A percentile compares a stretch with the other conserved stretches of the same genome.
Evolutionary conservation across 2,888 invertebrate species (phyloP).

Genomic region (Melanchra persicariae): DNA sequence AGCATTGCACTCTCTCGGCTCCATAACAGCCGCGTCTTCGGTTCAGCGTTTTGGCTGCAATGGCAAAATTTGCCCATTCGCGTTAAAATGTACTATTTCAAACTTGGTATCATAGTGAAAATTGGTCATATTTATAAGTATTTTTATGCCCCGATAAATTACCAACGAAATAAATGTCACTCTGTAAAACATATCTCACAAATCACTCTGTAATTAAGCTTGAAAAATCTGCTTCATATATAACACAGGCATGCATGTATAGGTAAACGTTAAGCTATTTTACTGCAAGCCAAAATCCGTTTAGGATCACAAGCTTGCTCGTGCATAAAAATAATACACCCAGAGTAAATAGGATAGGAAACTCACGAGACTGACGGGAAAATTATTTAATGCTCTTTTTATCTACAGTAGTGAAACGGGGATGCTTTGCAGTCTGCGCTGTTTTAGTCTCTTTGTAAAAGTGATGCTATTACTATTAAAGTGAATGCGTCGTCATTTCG

Average conservation of each 20-base stretch:
- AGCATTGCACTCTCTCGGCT: too few species aligned
- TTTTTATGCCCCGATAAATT: too few species aligned
- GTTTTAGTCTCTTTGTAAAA: constrained; percentile 8
- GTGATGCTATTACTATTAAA: background rate
- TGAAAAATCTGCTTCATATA: background rate
- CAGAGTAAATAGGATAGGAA: background rate
- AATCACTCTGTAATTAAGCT: background rate
- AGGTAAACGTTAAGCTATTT: background rate
- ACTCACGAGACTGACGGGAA: background rate
- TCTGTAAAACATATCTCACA: too few species aligned
- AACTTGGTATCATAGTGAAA: too few species aligned
- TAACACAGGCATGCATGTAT: background rate
- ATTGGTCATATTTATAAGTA: too few species aligned
- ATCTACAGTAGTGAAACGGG: constrained; percentile 10
- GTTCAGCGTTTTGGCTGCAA: too few species aligned
- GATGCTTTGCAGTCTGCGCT: background rate
- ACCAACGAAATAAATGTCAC: too few species aligned
- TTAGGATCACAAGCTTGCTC: constrained; percentile 1
- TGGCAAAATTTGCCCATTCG: too few species aligned
- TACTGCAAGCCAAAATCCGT: background rate
- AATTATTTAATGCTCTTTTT: constrained; percentile 30
- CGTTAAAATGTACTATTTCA: too few species aligned
- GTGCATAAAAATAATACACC: background rate
- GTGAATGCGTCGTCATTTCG: constrained; percentile 4
- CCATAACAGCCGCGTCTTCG: too few species aligned